Conservation (phyloP, 2,797 vertebrate genomes). For the Okamejei kenojei region DNA sequence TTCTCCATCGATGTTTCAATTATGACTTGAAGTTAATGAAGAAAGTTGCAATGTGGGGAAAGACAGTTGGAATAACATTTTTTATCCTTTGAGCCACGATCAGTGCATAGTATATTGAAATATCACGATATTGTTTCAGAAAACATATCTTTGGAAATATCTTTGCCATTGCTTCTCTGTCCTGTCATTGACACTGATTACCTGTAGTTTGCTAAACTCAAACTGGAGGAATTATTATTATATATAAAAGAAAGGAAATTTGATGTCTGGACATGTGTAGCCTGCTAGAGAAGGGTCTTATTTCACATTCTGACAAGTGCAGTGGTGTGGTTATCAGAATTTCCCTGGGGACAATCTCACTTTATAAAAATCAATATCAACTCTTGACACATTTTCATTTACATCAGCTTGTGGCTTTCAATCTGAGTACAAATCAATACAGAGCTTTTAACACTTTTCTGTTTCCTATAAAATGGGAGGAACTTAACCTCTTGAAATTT, state of each 20-base stretch:
- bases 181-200: constrained; percentile 40
- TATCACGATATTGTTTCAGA: background rate
- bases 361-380: constrained; percentile 64
- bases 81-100: background rate
- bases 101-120: background rate
- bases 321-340: constrained; percentile 53
- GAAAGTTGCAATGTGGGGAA: background rate
- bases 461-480: constrained; percentile 53
- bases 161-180: background rate
- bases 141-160: background rate
- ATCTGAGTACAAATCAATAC: constrained; percentile 63
- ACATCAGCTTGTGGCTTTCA: constrained; percentile 65
- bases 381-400: constrained; percentile 73
- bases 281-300: constrained; percentile 55
- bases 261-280: constrained; percentile 58
- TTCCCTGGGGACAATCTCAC: constrained; percentile 57
- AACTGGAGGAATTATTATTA: constrained; percentile 45
- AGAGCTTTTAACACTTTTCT: constrained; percentile 65
- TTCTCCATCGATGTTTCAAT: background rate
- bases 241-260: constrained; percentile 50
- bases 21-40: constrained; percentile 7
- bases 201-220: constrained; percentile 43
- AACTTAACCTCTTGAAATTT: constrained; percentile 33
- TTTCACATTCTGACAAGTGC: constrained; percentile 55
- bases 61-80: background rate